phyloP scores from a whole-genome alignment of 53 echinoderm and acorn worm genomes.

The Holothuria scabra region DNA sequence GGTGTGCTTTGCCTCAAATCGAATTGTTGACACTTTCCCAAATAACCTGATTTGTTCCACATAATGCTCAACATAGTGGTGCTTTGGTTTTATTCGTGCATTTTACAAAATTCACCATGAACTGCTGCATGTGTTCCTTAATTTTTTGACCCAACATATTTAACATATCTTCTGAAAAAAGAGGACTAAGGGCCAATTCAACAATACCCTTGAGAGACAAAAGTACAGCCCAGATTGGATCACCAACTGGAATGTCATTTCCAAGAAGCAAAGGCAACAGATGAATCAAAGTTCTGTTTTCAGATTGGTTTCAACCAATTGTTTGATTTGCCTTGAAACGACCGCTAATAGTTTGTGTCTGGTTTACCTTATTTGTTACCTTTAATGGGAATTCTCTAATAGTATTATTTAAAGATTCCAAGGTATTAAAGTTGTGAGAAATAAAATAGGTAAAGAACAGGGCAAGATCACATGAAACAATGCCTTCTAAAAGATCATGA shows the following conservation, averaged over 20 bases:
- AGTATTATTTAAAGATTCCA: neutral
- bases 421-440: neutral
- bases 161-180: constrained; percentile 10
- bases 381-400: neutral
- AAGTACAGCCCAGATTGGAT: constrained; percentile 45
- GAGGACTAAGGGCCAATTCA: constrained; percentile 9
- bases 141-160: constrained; percentile 27
- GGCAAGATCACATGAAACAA: constrained; percentile 2
- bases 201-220: neutral
- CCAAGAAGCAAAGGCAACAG: constrained; percentile 41
- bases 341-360: neutral
- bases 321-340: neutral
- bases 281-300: constrained; percentile 20
- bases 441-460: neutral
- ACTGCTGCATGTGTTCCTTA: constrained; percentile 33
- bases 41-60: constrained; percentile 13
- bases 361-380: neutral
- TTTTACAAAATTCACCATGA: too few relatives aligned
- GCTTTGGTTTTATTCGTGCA: constrained; percentile 35
- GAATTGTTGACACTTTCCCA: constrained; percentile 42
- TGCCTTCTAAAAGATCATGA: neutral
- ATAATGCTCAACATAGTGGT: constrained; percentile 58
- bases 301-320: constrained; percentile 23
- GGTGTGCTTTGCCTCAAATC: constrained; percentile 36
- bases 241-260: constrained; percentile 22